Base-by-base conservation (phyloP, 1,140 invertebrate species). In the Elymnias hypermnestra region DNA sequence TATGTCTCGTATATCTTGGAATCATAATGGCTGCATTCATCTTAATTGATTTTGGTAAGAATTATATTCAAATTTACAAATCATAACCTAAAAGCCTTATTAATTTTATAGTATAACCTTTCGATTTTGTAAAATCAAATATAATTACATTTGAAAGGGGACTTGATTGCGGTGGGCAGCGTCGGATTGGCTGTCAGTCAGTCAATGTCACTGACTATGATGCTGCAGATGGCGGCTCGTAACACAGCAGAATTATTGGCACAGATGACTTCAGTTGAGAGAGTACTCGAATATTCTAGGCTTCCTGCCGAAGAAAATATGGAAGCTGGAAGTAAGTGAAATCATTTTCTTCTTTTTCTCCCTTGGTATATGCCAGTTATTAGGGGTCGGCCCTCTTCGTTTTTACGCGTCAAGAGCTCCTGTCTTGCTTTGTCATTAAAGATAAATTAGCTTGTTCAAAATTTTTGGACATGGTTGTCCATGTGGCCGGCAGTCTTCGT, bases 261-360 rank as follows among this genome's bases (percentile, higher is more conserved):
- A 45, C 90, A 95, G 64, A 93, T 97, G 90, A 95, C 94, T 0
- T 91, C 93, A 4, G 93, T 96, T 1, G 94, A 97, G 71, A 87
- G 94, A 43, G 89, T 96, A 0, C 59, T 95, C 0, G 94, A 96
- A 57, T 97, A 96, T 66, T 89, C 89, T 0, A 88, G 88, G 19
- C 58, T 91, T 29, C 83, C 87, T 1, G 61, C 87, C n/a, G 92
- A 94, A 66, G 87, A 89, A 6, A 75, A 86, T 9, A 76, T 90
- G 28, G 87, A 78, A 1, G 51, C 58, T 25, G 81, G 76, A 39
- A 53, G 81, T 84, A 48, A 73, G 81, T 56, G 18, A 2, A 15
- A 8, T 22, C 5, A 2, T 22, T 1, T 6, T 9, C 23, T 9
- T n/a, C 6, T 9, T 4, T 8, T 4, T 25, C 23, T 8, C n/a